Base-by-base conservation (phyloP, 2,797 vertebrate species). In the Crax fasciolata region DNA sequence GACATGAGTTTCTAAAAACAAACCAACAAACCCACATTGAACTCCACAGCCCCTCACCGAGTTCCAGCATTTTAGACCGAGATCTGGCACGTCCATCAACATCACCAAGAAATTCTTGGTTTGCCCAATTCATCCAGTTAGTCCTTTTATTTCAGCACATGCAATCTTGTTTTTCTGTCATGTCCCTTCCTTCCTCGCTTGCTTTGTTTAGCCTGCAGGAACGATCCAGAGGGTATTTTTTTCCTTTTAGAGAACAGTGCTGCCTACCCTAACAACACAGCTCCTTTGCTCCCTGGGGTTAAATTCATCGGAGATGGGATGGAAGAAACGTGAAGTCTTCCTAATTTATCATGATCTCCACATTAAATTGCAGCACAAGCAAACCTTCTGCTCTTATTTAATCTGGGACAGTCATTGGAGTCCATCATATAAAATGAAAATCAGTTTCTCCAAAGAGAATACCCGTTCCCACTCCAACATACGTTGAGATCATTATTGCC, bases 251-350 rank as follows among this genome's bases (percentile, higher is more conserved):
- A 90, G 75, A 72, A 55, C 35, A 35, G 23, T 80, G 54, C 54
- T 90, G 46, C 27, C 16, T 17, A 30, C 74, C 63, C 28, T 46
- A 74, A 58, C 75, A 80, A 87, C 27, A 61, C 41, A 74, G 35
- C 66, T 84, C 54, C 66, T 39, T 58, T 35, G 4, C 54, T 62
- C 72, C 35, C 57, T 44, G 7, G 24, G 30, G 59, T 30, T 57
- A 59, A 65, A 54, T 27, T 67, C 21, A 63, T 74, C 59, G 83
- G 51, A 61, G 32, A 87, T 5, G 5, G 13, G 35, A 75, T 38
- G 13, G 48, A 67, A 78, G 41, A 32, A 82, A 84, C 44, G 43
- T 30, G 63, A 93, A 83, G 79, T 80, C 67, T 70, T 78, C 73
- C 41, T 81, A 82, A 86, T 59, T 39, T 77, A 21, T 28, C 46